Conservation (phyloP, 2,113 vertebrate genomes). For the Antigone vipio region DNA sequence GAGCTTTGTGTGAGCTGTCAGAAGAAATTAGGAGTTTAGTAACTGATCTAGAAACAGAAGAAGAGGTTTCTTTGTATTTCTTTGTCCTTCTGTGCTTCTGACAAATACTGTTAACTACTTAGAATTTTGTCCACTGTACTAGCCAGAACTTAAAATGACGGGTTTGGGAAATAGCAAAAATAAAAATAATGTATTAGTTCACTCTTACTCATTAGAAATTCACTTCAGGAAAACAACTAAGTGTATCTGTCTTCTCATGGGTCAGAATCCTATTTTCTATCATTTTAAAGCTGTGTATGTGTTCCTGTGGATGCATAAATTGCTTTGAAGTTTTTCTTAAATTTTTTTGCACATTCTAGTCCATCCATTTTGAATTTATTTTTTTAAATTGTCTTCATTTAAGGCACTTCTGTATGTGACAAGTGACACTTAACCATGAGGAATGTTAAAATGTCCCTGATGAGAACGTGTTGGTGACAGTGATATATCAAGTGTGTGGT, state of each 20-base stretch:
- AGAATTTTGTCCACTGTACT: not conserved
- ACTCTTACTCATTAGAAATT: not conserved
- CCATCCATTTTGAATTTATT: not conserved
- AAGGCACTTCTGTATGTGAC: not conserved
- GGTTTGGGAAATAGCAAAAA: not conserved
- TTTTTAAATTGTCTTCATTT: not conserved
- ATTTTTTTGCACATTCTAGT: not conserved
- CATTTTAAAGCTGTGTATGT: not conserved
- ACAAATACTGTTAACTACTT: not conserved
- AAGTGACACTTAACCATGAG: not conserved
- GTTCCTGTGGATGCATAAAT: not conserved
- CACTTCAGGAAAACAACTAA: not conserved
- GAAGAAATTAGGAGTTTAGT: constrained; percentile 15
- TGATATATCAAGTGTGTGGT: not conserved
- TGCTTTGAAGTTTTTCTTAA: not conserved
- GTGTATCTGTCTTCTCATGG: not conserved
- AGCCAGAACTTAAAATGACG: not conserved
- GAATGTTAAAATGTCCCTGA: not conserved
- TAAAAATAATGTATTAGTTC: not conserved
- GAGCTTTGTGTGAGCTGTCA: constrained; percentile 11
- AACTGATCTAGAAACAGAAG: constrained; percentile 4
- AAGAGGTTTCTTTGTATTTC: constrained; percentile 20
- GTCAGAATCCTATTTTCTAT: not conserved
- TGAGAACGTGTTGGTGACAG: not conserved
- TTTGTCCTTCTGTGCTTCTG: not conserved